These are phyloP conservation scores for Drosophila ananassae DNA, from an alignment of 1,140 invertebrate species.

Conservation along the genomic window DNA sequence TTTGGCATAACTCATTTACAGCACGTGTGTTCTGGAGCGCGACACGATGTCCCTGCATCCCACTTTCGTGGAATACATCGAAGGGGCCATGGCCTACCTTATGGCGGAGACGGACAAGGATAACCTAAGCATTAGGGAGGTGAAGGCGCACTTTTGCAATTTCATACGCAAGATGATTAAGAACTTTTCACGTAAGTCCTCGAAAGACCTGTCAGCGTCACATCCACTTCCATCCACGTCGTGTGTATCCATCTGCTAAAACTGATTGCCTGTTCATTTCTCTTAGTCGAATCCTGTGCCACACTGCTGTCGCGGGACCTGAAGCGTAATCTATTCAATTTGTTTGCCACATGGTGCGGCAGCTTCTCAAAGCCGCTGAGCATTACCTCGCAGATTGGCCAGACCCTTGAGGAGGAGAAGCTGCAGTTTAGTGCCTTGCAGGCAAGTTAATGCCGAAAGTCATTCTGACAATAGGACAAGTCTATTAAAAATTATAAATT, in stretches of 20 bases:
- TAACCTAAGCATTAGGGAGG: conserved; percentile 90
- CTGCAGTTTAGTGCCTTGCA: conserved; percentile 89
- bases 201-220: conserved; percentile 20
- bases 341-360: conserved; percentile 97
- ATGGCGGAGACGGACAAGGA: conserved; percentile 96
- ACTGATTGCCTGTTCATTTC: conserved; percentile 46
- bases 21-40: conserved; percentile 92
- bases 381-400: conserved; percentile 70
- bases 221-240: not conserved
- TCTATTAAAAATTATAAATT: too few species aligned
- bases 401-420: conserved; percentile 86
- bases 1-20: conserved; percentile 79
- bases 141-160: conserved; percentile 97
- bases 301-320: conserved; percentile 94
- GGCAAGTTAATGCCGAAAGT: conserved; percentile 85
- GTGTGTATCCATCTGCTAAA: conserved; percentile 5
- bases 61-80: conserved; percentile 97
- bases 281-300: conserved; percentile 93
- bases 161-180: conserved; percentile 97
- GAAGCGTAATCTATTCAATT: conserved; percentile 93
- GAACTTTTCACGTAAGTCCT: conserved; percentile 92
- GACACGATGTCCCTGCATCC: conserved; percentile 93
- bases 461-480: too few species aligned
- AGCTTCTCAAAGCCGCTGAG: conserved; percentile 88
- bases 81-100: conserved; percentile 95